Evolutionary conservation across 2,113 vertebrate genomes (phyloP).

Genomic region (Epinephelus cyanopodus): DNA sequence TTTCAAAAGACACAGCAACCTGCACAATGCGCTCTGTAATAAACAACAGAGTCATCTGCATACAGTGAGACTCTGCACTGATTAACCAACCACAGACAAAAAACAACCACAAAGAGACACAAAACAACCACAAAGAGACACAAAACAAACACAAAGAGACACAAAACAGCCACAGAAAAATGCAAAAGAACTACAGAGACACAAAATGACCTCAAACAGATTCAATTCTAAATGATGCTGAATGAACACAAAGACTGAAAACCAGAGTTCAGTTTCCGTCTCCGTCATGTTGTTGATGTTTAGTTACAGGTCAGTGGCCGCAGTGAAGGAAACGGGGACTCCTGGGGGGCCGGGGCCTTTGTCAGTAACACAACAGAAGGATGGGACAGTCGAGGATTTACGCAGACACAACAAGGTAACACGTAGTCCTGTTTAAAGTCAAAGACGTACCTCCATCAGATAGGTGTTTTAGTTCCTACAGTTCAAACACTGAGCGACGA

Average conservation of each 20-base stretch:
- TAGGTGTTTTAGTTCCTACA: too few relatives aligned
- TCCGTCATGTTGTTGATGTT: neutral
- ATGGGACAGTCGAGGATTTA: conserved; percentile 2
- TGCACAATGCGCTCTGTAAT: neutral
- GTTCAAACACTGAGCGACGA: too few relatives aligned
- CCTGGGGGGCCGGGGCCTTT: conserved; percentile 22
- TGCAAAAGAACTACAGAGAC: neutral
- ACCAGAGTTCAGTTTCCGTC: neutral
- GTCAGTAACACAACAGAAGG: conserved; percentile 5
- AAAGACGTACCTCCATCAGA: too few relatives aligned
- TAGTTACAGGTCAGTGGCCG: conserved; percentile 31
- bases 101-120: too few relatives aligned
- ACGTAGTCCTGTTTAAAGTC: neutral
- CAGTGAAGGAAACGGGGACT: neutral
- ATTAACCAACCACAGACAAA: too few relatives aligned
- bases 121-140: neutral
- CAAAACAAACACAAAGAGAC: neutral
- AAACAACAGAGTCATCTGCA: neutral
- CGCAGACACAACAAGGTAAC: conserved; percentile 28
- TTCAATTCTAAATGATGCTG: too few relatives aligned
- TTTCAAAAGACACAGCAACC: too few relatives aligned
- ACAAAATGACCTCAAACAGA: neutral
- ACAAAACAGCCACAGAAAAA: neutral
- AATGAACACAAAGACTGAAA: neutral
- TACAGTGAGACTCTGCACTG: neutral